These are phyloP conservation scores for Tolmerus cingulatus DNA, from an alignment of 2,888 invertebrate species.

Conservation along the genomic window DNA sequence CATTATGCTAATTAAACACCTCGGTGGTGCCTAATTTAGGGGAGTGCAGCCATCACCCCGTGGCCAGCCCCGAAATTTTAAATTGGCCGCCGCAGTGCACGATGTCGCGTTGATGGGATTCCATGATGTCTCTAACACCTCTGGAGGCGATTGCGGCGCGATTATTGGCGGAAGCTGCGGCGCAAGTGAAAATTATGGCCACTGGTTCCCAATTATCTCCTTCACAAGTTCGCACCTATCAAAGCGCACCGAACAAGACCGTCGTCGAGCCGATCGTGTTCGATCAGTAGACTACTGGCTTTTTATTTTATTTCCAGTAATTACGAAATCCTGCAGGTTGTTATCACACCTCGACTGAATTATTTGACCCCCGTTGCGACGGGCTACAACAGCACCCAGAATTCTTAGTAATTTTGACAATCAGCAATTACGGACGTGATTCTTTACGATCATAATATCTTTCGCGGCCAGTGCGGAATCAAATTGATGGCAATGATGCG, in stretches of 20 bases:
- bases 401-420: constrained; percentile 46
- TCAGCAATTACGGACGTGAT: constrained; percentile 47
- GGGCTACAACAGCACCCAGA: neutral
- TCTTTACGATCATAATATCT: constrained; percentile 41
- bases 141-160: neutral
- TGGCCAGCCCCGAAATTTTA: neutral
- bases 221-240: constrained; percentile 48
- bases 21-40: neutral
- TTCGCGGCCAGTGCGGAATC: neutral
- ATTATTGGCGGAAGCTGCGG: constrained; percentile 13
- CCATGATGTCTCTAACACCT: constrained; percentile 18
- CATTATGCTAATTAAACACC: constrained; percentile 31
- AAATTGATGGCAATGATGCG: constrained; percentile 8
- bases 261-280: constrained; percentile 9
- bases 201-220: constrained; percentile 40
- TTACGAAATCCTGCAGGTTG: constrained; percentile 39
- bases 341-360: constrained; percentile 44
- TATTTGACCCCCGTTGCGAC: constrained; percentile 10
- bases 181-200: constrained; percentile 9
- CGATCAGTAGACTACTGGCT: neutral
- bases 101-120: neutral
- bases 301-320: constrained; percentile 46
- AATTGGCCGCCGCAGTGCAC: neutral
- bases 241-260: constrained; percentile 24
- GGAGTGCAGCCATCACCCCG: neutral